Evolutionary conservation across 37 sponge, comb jelly and placozoan species (phyloP).

Genomic region (Chondrosia reniformis): DNA sequence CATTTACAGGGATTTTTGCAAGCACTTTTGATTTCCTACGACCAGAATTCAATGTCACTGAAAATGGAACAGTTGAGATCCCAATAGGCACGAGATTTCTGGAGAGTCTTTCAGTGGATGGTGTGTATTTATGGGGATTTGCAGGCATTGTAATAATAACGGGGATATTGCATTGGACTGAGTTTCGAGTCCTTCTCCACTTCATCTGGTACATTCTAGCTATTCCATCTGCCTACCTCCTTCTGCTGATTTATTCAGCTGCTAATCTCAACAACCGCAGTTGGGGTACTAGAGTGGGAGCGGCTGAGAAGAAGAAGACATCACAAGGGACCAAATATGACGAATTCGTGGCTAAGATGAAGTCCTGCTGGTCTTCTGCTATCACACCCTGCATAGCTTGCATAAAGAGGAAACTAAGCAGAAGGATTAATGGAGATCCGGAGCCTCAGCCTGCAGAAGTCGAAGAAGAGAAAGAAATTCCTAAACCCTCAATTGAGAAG

Average conservation of each 20-base stretch:
- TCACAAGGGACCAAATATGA: neutral
- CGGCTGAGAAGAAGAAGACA: neutral
- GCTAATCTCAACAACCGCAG: conserved; percentile 73
- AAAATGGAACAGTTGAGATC: neutral
- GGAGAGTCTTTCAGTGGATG: neutral
- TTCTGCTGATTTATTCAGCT: conserved; percentile 82
- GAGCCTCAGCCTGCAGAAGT: too few species aligned
- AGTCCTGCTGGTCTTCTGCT: neutral
- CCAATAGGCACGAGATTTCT: too few species aligned
- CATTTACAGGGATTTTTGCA: conserved; percentile 20
- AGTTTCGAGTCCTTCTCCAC: conserved; percentile 55
- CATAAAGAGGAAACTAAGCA: too few species aligned
- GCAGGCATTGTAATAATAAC: conserved; percentile 46
- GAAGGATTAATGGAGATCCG: too few species aligned
- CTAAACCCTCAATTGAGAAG: too few species aligned
- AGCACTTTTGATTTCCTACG: neutral
- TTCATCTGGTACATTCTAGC: conserved; percentile 81
- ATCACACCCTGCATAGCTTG: neutral
- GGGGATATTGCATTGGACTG: conserved; percentile 63
- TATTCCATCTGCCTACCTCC: conserved; percentile 80
- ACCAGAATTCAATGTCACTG: neutral
- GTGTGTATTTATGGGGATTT: conserved; percentile 47
- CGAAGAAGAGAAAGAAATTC: too few species aligned
- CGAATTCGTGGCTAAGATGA: neutral
- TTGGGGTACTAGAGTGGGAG: conserved; percentile 82